These are phyloP conservation scores for Drosophila albomicans DNA, from an alignment of 1,140 invertebrate genomes.

Conservation along the genomic window DNA sequence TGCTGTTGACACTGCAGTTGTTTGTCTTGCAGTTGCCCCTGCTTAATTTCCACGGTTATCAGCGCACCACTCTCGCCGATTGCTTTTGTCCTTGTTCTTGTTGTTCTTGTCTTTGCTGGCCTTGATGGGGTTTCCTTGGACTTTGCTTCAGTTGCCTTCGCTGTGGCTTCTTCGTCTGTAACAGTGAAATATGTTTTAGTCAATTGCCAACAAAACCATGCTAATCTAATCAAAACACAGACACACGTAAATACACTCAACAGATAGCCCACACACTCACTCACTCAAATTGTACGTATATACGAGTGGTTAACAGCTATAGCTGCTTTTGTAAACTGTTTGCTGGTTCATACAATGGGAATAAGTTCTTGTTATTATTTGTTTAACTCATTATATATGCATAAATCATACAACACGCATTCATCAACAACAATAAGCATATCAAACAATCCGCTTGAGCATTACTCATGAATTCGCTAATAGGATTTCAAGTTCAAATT, in stretches of 20 bases:
- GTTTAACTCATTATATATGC: slow-evolving; percentile 40
- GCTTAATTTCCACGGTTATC: slow-evolving; percentile 72
- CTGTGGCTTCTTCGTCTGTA: slow-evolving; percentile 69
- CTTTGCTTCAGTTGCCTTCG: slow-evolving; percentile 39
- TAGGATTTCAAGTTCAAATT: slow-evolving; percentile 58
- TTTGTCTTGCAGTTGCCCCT: slow-evolving; percentile 55
- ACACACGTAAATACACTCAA: slow-evolving; percentile 23
- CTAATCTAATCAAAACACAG: slow-evolving; percentile 51
- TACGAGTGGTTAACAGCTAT: slow-evolving; percentile 4
- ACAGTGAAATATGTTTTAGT: slow-evolving; percentile 33
- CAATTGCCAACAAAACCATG: slow-evolving; percentile 21
- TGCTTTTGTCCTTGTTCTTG: slow-evolving; percentile 31
- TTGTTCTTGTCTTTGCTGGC: slow-evolving; percentile 15
- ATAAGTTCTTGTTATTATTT: slow-evolving; percentile 32
- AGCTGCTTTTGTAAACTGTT: slow-evolving; percentile 15
- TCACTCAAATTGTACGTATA: slow-evolving; percentile 1
- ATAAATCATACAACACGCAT: slow-evolving; percentile 22
- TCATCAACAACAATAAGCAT: slow-evolving; percentile 13
- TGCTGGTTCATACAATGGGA: slow-evolving; percentile 1
- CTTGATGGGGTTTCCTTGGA: slow-evolving; percentile 37
- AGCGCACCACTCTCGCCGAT: slow-evolving; percentile 47
- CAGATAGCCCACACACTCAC: slow-evolving; percentile 4
- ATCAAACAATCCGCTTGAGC: not conserved
- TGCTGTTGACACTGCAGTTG: not conserved
- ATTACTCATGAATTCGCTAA: slow-evolving; percentile 42